A percentile compares a stretch with the other conserved stretches of the same genome.
Conservation (phyloP, 2,888 invertebrate genomes). For the Ennomos quercinarius region DNA sequence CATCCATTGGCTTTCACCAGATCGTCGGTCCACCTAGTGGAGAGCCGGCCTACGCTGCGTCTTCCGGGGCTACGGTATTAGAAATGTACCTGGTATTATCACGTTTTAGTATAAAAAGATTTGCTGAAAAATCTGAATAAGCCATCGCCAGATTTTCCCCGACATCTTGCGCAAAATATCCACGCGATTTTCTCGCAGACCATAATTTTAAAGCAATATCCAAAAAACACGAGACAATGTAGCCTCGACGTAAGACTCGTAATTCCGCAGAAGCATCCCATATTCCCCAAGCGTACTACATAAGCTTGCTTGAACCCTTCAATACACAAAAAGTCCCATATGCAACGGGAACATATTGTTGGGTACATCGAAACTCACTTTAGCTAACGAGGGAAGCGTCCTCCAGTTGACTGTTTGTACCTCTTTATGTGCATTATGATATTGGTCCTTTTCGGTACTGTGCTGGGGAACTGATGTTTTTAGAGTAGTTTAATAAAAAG, state of each 20-base stretch:
- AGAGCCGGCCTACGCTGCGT: no score
- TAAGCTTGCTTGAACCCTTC: conserved; percentile 7
- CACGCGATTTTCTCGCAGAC: no score
- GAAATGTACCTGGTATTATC: no score
- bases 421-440: conserved; percentile 43
- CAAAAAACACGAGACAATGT: conserved; percentile 6
- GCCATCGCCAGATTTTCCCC: no score
- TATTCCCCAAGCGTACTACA: conserved; percentile 12
- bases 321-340: conserved; percentile 30
- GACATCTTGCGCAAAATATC: no score
- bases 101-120: no score
- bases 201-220: conserved; percentile 4
- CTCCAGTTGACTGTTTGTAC: conserved; percentile 51
- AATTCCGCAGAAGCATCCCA: conserved; percentile 9
- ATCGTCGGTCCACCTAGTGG: no score
- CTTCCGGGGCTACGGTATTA: no score
- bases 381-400: conserved; percentile 52
- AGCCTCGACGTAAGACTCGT: conserved; percentile 4
- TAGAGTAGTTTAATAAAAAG: no score
- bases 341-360: conserved; percentile 33
- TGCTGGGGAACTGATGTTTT: background rate
- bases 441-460: conserved; percentile 18
- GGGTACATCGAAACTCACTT: conserved; percentile 56
- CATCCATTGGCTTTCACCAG: no score
- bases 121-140: background rate